Conservation (phyloP, 2,797 vertebrate genomes). For the Chelon labrosus region DNA sequence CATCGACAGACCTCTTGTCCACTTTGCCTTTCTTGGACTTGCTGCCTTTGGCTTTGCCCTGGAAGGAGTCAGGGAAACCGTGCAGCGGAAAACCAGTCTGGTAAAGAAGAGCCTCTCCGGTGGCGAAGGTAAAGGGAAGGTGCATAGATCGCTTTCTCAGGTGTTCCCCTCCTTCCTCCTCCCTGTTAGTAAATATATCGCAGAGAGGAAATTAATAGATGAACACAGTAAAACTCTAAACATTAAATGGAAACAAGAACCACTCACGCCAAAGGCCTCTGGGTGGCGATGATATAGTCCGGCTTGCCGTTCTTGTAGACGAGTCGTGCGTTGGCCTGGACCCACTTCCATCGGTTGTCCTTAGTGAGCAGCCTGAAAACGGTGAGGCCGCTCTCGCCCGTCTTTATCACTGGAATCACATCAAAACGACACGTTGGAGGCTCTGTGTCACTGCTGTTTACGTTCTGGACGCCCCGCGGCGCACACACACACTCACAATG, state of each 20-base stretch:
- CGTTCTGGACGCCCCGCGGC: background rate
- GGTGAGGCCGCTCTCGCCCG: conserved; percentile 85
- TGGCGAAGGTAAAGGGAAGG: conserved; percentile 88
- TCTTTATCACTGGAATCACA: conserved; percentile 87
- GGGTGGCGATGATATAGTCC: conserved; percentile 87
- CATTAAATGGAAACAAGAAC: accelerated
- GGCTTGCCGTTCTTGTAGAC: conserved; percentile 87
- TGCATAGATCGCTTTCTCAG: conserved; percentile 85
- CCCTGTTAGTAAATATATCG: conserved; percentile 63
- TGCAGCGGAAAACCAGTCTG: conserved; percentile 77
- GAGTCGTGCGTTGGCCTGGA: conserved; percentile 87
- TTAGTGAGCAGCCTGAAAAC: conserved; percentile 91
- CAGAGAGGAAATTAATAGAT: background rate
- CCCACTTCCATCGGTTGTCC: conserved; percentile 87
- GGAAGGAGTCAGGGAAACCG: conserved; percentile 73
- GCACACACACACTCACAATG: conserved; percentile 24
- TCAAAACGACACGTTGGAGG: conserved; percentile 15
- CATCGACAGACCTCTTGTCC: conserved; percentile 56
- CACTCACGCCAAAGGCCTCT: conserved; percentile 86
- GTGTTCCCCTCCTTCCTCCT: conserved; percentile 89
- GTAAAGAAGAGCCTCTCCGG: conserved; percentile 88
- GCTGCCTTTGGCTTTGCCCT: conserved; percentile 71
- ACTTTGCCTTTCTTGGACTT: conserved; percentile 78
- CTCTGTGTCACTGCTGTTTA: conserved; percentile 24
- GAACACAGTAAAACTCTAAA: background rate